Conservation (phyloP, 2,113 vertebrate genomes). For the Lepisosteus osseus region DNA sequence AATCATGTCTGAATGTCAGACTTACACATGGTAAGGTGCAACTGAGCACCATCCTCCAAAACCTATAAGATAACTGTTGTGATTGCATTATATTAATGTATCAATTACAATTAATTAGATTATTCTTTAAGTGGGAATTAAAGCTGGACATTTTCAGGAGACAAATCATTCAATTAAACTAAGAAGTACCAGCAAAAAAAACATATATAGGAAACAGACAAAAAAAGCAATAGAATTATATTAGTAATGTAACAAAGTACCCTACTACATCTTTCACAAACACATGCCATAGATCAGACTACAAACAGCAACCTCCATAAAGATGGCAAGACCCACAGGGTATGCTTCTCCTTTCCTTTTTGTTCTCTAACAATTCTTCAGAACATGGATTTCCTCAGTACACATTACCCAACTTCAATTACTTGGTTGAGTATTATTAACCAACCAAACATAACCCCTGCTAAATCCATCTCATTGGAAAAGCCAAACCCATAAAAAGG, state of each 20-base stretch:
- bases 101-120: conserved; percentile 67
- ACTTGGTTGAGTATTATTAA: conserved; percentile 26
- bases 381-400: conserved; percentile 25
- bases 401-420: conserved; percentile 32
- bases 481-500: conserved; percentile 28
- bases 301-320: too few relatives aligned
- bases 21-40: conserved; percentile 72
- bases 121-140: conserved; percentile 56
- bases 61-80: conserved; percentile 60
- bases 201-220: too few relatives aligned
- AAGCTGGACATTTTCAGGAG: conserved; percentile 28
- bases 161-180: conserved; percentile 14
- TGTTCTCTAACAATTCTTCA: conserved; percentile 1
- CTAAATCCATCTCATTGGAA: conserved; percentile 37
- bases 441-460: conserved; percentile 28
- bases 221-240: too few relatives aligned
- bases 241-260: too few relatives aligned
- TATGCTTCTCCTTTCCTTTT: too few relatives aligned
- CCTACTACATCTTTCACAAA: too few relatives aligned
- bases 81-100: conserved; percentile 66
- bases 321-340: too few relatives aligned
- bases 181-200: conserved; percentile 7
- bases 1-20: conserved; percentile 70
- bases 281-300: too few relatives aligned
- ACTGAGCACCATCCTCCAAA: conserved; percentile 57